Conservation (phyloP, 2,113 vertebrate genomes). For the Craseonycteris thonglongyai region DNA sequence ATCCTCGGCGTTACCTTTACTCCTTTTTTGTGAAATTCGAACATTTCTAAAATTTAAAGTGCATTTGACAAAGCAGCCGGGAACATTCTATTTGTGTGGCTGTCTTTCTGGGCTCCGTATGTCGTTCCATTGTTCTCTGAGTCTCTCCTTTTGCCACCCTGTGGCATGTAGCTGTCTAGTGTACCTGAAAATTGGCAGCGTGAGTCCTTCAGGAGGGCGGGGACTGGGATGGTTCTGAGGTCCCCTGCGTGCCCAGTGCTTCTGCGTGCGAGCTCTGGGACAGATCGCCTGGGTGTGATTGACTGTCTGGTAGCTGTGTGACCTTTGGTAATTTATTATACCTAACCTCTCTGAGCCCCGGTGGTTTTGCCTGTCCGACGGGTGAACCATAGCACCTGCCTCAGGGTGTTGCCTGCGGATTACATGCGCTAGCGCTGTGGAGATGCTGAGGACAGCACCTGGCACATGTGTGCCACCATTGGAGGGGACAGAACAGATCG, state of each 20-base stretch:
- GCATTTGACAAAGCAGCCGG: background rate
- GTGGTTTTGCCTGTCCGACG: too few relatives aligned
- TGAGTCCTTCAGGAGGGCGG: background rate
- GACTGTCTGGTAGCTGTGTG: background rate
- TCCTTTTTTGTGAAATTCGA: too few relatives aligned
- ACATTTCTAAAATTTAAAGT: accelerated
- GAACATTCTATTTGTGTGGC: accelerated
- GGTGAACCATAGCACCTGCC: accelerated
- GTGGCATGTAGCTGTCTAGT: accelerated
- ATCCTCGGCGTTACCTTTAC: accelerated
- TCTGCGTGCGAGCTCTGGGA: accelerated
- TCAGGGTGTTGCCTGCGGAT: accelerated
- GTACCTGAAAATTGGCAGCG: accelerated
- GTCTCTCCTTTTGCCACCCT: accelerated
- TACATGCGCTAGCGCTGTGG: accelerated
- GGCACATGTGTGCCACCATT: too few relatives aligned
- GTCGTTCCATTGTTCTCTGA: accelerated
- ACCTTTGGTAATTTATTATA: background rate
- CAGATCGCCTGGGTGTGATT: accelerated
- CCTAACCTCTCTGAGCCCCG: background rate
- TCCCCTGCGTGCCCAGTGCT: accelerated
- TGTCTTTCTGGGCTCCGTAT: background rate
- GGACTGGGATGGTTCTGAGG: accelerated
- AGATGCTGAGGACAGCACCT: background rate
- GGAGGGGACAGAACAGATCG: too few relatives aligned